Evolutionary conservation across 2,797 vertebrate species (phyloP).

Genomic region (Rhabdophis nuchalis): DNA sequence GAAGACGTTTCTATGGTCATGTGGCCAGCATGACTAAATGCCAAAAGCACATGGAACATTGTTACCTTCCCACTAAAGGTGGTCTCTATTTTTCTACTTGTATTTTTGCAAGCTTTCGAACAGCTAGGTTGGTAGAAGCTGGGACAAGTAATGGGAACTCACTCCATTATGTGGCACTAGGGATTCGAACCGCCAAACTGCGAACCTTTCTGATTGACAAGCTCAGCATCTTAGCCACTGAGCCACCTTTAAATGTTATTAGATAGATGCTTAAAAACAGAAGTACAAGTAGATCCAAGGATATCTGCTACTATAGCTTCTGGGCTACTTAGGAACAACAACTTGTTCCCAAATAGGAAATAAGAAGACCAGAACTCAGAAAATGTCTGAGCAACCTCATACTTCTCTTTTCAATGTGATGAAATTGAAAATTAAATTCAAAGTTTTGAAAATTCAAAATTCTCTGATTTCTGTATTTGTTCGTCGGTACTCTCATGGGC

Average conservation of each 20-base stretch:
- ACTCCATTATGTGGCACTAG: no score
- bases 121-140: no score
- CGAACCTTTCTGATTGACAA: no score
- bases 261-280: background rate
- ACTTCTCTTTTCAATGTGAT: background rate
- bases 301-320: background rate
- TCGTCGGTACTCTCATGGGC: background rate
- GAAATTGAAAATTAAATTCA: background rate
- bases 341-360: background rate
- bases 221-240: no score
- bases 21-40: no score
- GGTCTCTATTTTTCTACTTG: no score
- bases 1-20: no score
- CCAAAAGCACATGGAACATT: no score
- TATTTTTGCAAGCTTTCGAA: no score
- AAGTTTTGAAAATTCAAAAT: background rate
- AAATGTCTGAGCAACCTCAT: background rate
- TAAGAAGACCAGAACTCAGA: background rate
- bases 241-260: background rate
- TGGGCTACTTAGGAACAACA: background rate
- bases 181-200: no score
- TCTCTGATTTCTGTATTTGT: background rate
- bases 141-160: no score
- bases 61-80: no score
- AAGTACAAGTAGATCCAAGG: background rate